Evolutionary conservation across 2,888 invertebrate genomes (phyloP).

Genomic region (Ichneumoninae sp.): DNA sequence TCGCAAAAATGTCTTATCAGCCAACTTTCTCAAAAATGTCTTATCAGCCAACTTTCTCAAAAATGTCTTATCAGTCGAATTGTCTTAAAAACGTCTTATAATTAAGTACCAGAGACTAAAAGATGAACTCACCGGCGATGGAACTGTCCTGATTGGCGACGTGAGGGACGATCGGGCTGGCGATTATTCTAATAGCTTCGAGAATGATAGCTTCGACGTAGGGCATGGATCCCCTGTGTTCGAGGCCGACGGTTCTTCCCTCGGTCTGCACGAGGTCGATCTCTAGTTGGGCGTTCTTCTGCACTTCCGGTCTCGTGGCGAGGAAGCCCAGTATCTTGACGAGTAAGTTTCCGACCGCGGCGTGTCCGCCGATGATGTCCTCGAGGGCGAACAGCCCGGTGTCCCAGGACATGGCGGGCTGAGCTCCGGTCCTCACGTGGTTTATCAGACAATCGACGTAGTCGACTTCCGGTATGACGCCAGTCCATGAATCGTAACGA

Average conservation of each 20-base stretch:
- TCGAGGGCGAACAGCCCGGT: conserved; percentile 85
- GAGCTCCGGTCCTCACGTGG: conserved; percentile 84
- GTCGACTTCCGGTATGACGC: conserved; percentile 83
- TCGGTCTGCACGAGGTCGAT: conserved; percentile 81
- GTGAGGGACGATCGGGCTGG: conserved; percentile 89
- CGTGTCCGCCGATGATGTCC: conserved; percentile 87
- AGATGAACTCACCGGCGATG: conserved; percentile 86
- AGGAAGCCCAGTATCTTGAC: conserved; percentile 87
- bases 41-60: too few species aligned
- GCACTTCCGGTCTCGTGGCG: conserved; percentile 85
- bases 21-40: too few species aligned
- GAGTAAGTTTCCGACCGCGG: conserved; percentile 88
- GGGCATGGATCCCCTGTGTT: conserved; percentile 85
- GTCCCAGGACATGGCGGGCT: conserved; percentile 85
- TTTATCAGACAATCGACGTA: conserved; percentile 87
- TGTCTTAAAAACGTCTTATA: background rate
- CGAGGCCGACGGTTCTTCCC: conserved; percentile 78
- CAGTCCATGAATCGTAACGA: conserved; percentile 82
- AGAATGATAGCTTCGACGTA: conserved; percentile 87
- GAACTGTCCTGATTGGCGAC: conserved; percentile 88
- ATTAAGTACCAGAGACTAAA: conserved; percentile 47
- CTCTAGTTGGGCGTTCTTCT: conserved; percentile 86
- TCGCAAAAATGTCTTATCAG: too few species aligned
- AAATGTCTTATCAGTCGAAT: background rate
- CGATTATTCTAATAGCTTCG: conserved; percentile 87